Percentiles rank a stretch among this genome's conserved stretches.
These are phyloP conservation scores for Dynastes hyllus DNA, from an alignment of 2,888 invertebrate species.

Conservation along the genomic window DNA sequence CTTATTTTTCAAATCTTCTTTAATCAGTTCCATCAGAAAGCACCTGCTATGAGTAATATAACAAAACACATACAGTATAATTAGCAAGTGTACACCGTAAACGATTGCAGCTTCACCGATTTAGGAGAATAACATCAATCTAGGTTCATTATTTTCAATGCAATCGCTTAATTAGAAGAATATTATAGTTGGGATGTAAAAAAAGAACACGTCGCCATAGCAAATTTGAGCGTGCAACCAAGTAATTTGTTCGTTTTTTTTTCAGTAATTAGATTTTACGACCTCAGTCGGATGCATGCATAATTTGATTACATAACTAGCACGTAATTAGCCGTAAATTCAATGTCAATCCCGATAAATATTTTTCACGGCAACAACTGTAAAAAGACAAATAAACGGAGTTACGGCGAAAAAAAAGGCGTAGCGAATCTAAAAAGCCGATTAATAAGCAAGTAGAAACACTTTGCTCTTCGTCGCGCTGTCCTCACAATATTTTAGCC, in stretches of 20 bases:
- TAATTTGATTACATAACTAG: slow-evolving; percentile 18
- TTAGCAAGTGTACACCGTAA: no score
- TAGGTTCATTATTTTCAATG: no score
- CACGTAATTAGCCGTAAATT: slow-evolving; percentile 8
- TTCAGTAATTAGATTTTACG: background rate
- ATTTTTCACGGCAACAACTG: background rate
- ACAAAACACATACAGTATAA: no score
- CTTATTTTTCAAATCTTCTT: background rate
- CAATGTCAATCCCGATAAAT: slow-evolving; percentile 20
- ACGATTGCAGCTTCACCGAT: no score
- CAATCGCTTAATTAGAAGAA: no score
- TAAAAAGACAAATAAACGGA: background rate
- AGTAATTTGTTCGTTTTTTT: background rate
- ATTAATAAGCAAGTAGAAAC: background rate
- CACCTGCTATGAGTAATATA: no score
- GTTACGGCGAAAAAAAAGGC: background rate
- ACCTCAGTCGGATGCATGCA: background rate
- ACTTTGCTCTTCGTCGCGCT: background rate
- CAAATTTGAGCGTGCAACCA: background rate
- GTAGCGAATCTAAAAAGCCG: background rate
- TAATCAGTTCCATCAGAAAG: no score
- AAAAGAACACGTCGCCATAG: background rate
- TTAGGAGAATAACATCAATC: no score
- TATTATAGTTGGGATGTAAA: no score
- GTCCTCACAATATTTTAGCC: no score